These are phyloP conservation scores for Eumerus sabulonum DNA, from an alignment of 2,888 invertebrate genomes.

Conservation along the genomic window DNA sequence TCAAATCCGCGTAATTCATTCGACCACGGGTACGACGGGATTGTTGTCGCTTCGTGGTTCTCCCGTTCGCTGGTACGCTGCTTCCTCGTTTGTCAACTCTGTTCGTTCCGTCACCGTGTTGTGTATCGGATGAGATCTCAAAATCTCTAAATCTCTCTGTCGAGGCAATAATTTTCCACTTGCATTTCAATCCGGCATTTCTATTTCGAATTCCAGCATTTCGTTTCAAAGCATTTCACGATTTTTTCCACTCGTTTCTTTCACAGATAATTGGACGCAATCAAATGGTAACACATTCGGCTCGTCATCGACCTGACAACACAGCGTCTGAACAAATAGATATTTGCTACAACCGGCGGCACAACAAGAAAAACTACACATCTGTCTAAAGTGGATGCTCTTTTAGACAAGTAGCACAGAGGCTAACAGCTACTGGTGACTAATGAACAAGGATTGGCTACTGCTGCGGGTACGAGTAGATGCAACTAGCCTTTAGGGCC, in stretches of 20 bases:
- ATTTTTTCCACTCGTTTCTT: constrained; percentile 27
- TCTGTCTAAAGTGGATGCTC: constrained; percentile 6
- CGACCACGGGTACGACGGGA: constrained; percentile 56
- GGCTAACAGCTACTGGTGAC: constrained; percentile 1
- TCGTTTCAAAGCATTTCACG: constrained; percentile 22
- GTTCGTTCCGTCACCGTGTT: no score
- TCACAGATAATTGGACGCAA: constrained; percentile 65
- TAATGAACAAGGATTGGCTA: no score
- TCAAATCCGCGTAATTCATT: constrained; percentile 69
- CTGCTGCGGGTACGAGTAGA: neutral
- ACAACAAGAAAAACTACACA: no score
- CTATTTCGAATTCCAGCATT: constrained; percentile 25
- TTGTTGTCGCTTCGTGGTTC: constrained; percentile 50
- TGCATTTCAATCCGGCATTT: constrained; percentile 49
- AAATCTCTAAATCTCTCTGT: constrained; percentile 63
- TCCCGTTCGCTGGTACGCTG: no score
- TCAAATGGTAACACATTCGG: constrained; percentile 67
- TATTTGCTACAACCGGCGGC: constrained; percentile 35
- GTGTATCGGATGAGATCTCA: neutral
- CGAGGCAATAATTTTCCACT: constrained; percentile 60
- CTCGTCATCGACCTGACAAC: constrained; percentile 52
- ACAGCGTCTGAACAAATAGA: constrained; percentile 35
- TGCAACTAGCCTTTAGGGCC: constrained; percentile 26
- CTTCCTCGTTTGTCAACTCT: no score
- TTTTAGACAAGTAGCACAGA: constrained; percentile 32